A percentile compares a stretch with the other conserved stretches of the same genome.
Evolutionary conservation across 2,888 invertebrate genomes (phyloP).

Genomic region (Polydrusus tereticollis): DNA sequence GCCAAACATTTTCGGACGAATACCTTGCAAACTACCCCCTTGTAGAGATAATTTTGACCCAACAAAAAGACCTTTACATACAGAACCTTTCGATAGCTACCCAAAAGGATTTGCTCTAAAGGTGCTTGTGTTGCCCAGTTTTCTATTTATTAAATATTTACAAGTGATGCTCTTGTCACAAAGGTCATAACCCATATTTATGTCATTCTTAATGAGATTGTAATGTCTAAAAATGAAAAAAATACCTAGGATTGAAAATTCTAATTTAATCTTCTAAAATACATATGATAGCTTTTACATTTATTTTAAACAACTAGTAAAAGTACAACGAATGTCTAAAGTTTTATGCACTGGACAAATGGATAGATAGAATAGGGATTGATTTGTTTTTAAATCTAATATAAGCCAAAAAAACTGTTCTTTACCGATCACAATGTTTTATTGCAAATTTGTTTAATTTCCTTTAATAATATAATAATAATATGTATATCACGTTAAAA

Average conservation of each 20-base stretch:
- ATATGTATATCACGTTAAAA: constrained; percentile 9
- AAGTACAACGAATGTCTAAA: constrained; percentile 62
- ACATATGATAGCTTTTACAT: constrained; percentile 46
- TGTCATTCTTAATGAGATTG: neutral
- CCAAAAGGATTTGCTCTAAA: no score
- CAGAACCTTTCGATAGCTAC: no score
- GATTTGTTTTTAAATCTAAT: constrained; percentile 41
- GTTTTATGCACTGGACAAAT: constrained; percentile 57
- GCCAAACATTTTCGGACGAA: no score
- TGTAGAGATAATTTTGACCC: no score
- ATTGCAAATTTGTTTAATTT: constrained; percentile 11
- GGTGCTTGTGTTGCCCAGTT: no score
- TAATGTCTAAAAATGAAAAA: constrained; percentile 6
- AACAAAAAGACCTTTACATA: no score
- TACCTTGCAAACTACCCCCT: no score
- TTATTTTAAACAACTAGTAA: constrained; percentile 59
- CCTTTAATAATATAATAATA: neutral
- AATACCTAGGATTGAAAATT: constrained; percentile 31
- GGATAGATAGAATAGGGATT: constrained; percentile 54
- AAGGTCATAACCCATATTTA: neutral
- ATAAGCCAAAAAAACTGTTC: constrained; percentile 56
- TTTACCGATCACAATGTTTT: constrained; percentile 22
- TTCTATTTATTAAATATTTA: neutral
- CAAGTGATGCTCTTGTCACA: neutral
- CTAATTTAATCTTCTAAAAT: constrained; percentile 35